A percentile compares a stretch with the other conserved stretches of the same genome.
These are phyloP conservation scores for Characodon lateralis DNA, from an alignment of 2,797 vertebrate genomes.

Conservation along the genomic window DNA sequence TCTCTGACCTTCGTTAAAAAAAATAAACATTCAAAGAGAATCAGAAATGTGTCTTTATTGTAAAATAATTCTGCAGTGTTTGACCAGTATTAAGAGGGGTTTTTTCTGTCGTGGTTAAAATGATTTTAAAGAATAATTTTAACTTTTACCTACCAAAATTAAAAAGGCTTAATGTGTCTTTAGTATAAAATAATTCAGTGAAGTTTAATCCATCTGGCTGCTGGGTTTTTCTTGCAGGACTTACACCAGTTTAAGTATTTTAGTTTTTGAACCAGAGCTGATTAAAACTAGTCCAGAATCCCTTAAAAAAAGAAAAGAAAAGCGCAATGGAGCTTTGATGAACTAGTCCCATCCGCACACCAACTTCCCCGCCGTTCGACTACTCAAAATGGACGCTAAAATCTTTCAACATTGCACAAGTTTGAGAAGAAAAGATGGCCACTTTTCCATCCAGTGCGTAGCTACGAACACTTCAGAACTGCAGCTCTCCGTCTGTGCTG, in stretches of 20 bases:
- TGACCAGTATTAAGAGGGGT: no score
- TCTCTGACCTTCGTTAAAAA: no score
- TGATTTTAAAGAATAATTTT: no score
- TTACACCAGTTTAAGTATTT: background rate
- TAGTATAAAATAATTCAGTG: background rate
- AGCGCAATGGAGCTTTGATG: background rate
- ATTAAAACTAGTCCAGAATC: background rate
- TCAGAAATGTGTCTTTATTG: background rate
- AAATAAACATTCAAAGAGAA: background rate
- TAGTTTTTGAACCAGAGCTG: background rate
- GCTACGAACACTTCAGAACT: background rate
- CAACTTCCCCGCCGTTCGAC: slow-evolving; percentile 29
- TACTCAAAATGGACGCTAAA: slow-evolving; percentile 96
- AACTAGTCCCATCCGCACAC: background rate
- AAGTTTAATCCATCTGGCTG: background rate
- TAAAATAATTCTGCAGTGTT: no score
- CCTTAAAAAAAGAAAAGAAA: background rate
- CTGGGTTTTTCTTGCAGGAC: background rate
- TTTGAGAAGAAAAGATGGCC: slow-evolving; percentile 52
- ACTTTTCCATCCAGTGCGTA: background rate
- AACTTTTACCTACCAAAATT: no score
- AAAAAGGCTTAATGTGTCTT: background rate
- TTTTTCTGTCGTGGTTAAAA: no score
- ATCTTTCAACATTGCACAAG: slow-evolving; percentile 79
- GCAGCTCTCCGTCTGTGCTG: background rate